Evolutionary conservation across 2,888 invertebrate genomes (phyloP).

Genomic region (Scotopteryx bipunctaria): DNA sequence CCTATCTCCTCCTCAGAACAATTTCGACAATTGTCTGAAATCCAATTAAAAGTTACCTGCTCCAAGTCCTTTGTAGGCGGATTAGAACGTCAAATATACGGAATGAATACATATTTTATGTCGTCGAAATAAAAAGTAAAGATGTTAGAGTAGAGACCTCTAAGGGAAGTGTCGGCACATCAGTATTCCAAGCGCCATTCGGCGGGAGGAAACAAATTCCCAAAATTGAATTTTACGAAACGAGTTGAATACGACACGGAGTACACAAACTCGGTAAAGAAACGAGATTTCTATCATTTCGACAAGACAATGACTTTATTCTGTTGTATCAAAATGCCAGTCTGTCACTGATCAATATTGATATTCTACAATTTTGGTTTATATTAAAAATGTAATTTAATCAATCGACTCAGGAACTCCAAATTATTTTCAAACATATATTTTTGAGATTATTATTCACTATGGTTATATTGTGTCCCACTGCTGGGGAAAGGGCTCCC

Average conservation of each 20-base stretch:
- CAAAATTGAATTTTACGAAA: slow-evolving; percentile 83
- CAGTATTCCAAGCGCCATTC: slow-evolving; percentile 77
- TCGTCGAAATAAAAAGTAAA: slow-evolving; percentile 57
- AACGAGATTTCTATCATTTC: slow-evolving; percentile 78
- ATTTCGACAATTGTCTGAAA: slow-evolving; percentile 13
- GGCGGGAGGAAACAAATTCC: slow-evolving; percentile 81
- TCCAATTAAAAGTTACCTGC: slow-evolving; percentile 24
- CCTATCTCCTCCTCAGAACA: no score
- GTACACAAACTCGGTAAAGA: slow-evolving; percentile 75
- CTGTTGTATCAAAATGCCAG: slow-evolving; percentile 11
- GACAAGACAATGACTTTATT: slow-evolving; percentile 70
- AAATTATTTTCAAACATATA: no score
- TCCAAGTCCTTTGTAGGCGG: slow-evolving; percentile 28
- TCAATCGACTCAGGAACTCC: no score
- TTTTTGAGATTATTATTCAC: no score
- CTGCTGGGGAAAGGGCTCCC: no score
- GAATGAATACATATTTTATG: slow-evolving; percentile 58
- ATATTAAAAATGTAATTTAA: no score
- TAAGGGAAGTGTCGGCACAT: slow-evolving; percentile 62
- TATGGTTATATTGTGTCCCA: no score
- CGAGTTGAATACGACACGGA: slow-evolving; percentile 81
- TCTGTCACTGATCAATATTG: slow-evolving; percentile 5
- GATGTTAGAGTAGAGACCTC: slow-evolving; percentile 42
- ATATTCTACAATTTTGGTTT: no score
- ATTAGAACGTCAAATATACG: slow-evolving; percentile 53